phyloP scores from a whole-genome alignment of 2,888 invertebrate species.

The Mythimna vitellina region DNA sequence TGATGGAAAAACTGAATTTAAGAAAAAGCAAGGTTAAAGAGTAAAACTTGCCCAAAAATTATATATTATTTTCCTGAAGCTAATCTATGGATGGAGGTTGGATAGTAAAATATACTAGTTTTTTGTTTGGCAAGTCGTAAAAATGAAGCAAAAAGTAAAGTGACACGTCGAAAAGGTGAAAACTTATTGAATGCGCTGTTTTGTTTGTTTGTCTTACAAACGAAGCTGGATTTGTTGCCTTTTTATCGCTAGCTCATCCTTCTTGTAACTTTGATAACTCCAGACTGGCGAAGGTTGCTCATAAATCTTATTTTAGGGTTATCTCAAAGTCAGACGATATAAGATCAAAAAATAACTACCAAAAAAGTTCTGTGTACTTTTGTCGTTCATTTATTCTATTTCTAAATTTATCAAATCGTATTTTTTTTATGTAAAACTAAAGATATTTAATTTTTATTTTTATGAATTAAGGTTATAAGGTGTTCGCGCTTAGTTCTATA shows the following conservation, averaged over 20 bases:
- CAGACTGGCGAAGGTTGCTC: neutral
- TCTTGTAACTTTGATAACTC: slow-evolving; percentile 10
- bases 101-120: slow-evolving; percentile 2
- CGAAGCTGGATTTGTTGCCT: slow-evolving; percentile 16
- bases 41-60: neutral
- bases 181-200: slow-evolving; percentile 17
- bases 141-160: slow-evolving; percentile 2
- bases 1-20: too few species aligned
- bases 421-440: neutral
- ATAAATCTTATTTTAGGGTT: slow-evolving; percentile 28
- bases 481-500: too few species aligned
- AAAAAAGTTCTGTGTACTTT: neutral
- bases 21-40: too few species aligned
- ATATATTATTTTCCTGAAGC: neutral
- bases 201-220: slow-evolving; percentile 10
- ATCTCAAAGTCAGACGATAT: slow-evolving; percentile 5
- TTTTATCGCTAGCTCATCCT: slow-evolving; percentile 12
- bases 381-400: neutral
- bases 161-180: neutral
- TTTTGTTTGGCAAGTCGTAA: slow-evolving; percentile 16
- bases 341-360: neutral
- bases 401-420: too few species aligned
- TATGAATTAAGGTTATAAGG: too few species aligned
- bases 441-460: too few species aligned
- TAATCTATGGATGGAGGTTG: slow-evolving; percentile 9